phyloP scores from a whole-genome alignment of 1,140 invertebrate genomes.

The Saccostrea echinata region DNA sequence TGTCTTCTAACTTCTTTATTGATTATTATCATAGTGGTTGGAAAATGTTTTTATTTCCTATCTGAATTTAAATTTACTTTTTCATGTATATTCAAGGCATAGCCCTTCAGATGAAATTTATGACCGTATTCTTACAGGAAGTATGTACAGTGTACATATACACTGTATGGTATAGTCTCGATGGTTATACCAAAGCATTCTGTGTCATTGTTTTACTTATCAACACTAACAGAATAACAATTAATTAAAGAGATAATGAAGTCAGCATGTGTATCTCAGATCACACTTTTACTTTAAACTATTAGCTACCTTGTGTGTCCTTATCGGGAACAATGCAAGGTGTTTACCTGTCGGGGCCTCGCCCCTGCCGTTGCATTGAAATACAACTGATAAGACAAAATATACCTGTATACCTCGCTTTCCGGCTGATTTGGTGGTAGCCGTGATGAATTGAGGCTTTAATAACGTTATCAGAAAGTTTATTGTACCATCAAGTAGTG shows the following conservation, averaged over 20 bases:
- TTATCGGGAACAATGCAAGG: conserved; percentile 21
- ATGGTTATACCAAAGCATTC: background rate
- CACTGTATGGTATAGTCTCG: too few species aligned
- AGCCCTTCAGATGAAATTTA: background rate
- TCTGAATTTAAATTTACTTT: background rate
- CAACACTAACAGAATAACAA: background rate
- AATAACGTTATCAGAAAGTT: background rate
- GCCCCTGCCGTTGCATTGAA: conserved; percentile 17
- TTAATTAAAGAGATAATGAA: conserved; percentile 1
- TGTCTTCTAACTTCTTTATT: too few species aligned
- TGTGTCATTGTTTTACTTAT: background rate
- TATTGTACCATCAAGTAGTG: conserved; percentile 6
- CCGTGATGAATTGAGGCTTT: background rate
- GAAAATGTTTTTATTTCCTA: background rate
- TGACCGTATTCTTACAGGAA: background rate
- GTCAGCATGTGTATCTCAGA: background rate
- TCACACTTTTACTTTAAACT: background rate
- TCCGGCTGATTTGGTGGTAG: background rate
- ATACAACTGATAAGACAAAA: conserved; percentile 21
- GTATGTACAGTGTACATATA: too few species aligned
- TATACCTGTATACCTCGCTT: background rate
- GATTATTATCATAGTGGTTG: too few species aligned
- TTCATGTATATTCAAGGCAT: conserved; percentile 8
- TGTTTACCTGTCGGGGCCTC: background rate
- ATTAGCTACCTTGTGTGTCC: background rate